A percentile compares a stretch with the other conserved stretches of the same genome.
Conservation (phyloP, 2,888 invertebrate species). For the Augiades crinisus region DNA sequence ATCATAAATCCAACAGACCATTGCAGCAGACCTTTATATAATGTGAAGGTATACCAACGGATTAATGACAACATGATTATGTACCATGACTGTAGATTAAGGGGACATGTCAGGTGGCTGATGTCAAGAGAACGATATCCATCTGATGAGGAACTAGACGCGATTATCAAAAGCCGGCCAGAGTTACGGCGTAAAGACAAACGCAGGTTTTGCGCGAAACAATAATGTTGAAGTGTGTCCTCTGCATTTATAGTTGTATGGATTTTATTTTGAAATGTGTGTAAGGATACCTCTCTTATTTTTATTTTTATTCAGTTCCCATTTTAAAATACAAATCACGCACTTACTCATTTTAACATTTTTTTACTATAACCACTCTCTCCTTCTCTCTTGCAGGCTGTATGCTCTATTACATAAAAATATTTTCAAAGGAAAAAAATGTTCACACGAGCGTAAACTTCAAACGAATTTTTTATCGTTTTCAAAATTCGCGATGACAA, state of each 20-base stretch:
- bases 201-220: not conserved
- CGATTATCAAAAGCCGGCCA: not conserved
- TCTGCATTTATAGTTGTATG: no score
- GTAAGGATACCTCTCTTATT: no score
- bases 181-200: not conserved
- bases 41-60: not conserved
- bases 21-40: not conserved
- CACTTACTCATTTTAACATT: no score
- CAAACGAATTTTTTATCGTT: constrained; percentile 12
- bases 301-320: no score
- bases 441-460: constrained; percentile 17
- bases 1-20: not conserved
- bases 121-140: not conserved
- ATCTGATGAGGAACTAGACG: not conserved
- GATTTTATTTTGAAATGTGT: constrained; percentile 28
- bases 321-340: no score
- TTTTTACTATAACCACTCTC: no score
- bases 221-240: not conserved
- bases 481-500: not conserved
- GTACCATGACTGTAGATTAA: not conserved
- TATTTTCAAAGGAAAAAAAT: not conserved
- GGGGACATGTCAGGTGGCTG: not conserved
- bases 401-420: not conserved
- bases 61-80: not conserved
- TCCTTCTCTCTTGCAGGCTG: no score